phyloP scores from a whole-genome alignment of 2,888 invertebrate species.

The Drosophila neoperkinsi region DNA sequence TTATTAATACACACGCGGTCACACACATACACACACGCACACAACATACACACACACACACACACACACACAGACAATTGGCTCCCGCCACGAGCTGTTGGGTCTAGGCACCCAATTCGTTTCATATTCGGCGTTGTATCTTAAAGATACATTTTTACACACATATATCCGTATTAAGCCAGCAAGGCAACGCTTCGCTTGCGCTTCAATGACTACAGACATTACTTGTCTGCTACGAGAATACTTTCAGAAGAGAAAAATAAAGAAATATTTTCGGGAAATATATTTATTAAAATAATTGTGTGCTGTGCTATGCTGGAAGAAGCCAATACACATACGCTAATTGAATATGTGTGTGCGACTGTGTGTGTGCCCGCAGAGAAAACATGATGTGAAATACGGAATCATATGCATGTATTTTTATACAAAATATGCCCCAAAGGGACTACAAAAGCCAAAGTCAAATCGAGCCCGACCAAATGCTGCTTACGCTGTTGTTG shows the following conservation, averaged over 20 bases:
- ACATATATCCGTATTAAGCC: slow-evolving; percentile 54
- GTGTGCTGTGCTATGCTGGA: slow-evolving; percentile 56
- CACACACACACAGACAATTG: slow-evolving; percentile 11
- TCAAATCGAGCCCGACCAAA: slow-evolving; percentile 47
- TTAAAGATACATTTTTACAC: slow-evolving; percentile 65
- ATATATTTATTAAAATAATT: slow-evolving; percentile 55
- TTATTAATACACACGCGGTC: slow-evolving; percentile 63
- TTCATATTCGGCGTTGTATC: slow-evolving; percentile 39
- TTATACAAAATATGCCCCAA: slow-evolving; percentile 68
- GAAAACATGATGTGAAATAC: slow-evolving; percentile 46
- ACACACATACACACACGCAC: slow-evolving; percentile 4
- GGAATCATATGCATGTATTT: slow-evolving; percentile 66
- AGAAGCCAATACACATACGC: slow-evolving; percentile 48
- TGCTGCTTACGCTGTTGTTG: slow-evolving; percentile 4
- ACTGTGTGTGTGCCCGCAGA: slow-evolving; percentile 36
- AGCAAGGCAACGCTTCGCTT: slow-evolving; percentile 33
- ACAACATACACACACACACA: background rate
- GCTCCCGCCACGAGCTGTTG: slow-evolving; percentile 54
- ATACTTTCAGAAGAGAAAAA: slow-evolving; percentile 20
- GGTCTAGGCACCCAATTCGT: slow-evolving; percentile 57
- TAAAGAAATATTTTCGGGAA: background rate
- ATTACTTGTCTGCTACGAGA: slow-evolving; percentile 16
- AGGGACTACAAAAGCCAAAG: slow-evolving; percentile 65
- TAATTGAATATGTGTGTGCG: slow-evolving; percentile 52
- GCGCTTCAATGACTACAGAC: slow-evolving; percentile 47